Base-by-base conservation (phyloP, 2,113 vertebrate species). In the Protomyctophum bolini region DNA sequence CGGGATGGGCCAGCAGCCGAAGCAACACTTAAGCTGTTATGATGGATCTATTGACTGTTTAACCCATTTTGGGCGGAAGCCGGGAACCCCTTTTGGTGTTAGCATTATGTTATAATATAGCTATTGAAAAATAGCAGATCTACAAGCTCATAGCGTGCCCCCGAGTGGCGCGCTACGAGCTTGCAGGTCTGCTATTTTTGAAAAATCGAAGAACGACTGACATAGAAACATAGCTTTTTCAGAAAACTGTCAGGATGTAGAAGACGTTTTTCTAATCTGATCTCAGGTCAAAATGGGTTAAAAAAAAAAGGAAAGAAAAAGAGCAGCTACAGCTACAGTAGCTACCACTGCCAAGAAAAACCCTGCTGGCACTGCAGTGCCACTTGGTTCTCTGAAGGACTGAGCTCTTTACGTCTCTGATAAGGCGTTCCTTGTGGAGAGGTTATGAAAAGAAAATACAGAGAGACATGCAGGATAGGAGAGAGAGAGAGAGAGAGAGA, bases 401-500 rank as follows among this genome's bases (percentile, higher is more conserved):
- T 65, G 65, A 87, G 71, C 73, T 77, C 58, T 77, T 73, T 62
- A 7, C 54, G 48, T 70, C 81, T 86, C 86, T 86, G 86, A 84
- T 85, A 85, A 83, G 82, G 65, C 69, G 73, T 63, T 82, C 66
- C 75, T 74, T 72, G 33, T 15, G 63, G 68, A 69, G 70, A 33
- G 41, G 10, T 63, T 69, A 29, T 45, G 66, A 70, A 66, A 66
- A 51, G 57, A 63, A 76, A 77, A 80, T 65, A 77, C 70, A 66
- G 67, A 63, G 10, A 4, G 47, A 67, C 68, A 21, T 21, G 21
- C 21, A 3, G 47, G 65, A 72, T 15, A 33, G 51, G 28, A n/a
- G 63, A 54, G 21, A 66, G 6, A 54, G 28, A 2, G 49, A 66
- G 21, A 54, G 21, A 10, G 56, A 58, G 56, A 58, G 21, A 3